phyloP scores from a whole-genome alignment of 2,797 vertebrate genomes.

The Holocentrus rufus region DNA sequence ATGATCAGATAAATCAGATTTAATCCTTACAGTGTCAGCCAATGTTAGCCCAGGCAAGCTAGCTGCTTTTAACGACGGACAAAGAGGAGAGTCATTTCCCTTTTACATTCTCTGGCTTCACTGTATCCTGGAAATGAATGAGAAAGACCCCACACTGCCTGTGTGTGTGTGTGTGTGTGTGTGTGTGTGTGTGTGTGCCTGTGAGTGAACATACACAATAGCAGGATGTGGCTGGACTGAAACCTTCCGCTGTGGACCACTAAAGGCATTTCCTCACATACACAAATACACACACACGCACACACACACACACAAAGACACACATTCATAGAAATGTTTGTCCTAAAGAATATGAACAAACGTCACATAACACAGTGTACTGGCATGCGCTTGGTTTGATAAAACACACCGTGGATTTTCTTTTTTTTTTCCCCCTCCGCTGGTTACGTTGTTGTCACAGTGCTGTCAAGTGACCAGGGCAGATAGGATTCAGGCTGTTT shows the following conservation, averaged over 20 bases:
- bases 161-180: conserved; percentile 13
- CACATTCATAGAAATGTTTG: conserved; percentile 17
- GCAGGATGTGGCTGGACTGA: conserved; percentile 71
- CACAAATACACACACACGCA: conserved; percentile 5
- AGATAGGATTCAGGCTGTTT: conserved; percentile 24
- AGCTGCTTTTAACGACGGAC: not conserved
- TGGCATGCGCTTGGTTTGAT: not conserved
- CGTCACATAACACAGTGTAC: not conserved
- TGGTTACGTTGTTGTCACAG: conserved; percentile 31
- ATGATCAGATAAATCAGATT: not conserved
- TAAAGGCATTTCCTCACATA: conserved; percentile 54
- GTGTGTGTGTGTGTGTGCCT: conserved; percentile 20
- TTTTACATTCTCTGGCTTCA: not conserved
- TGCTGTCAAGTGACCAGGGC: conserved; percentile 2
- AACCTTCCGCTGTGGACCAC: conserved; percentile 64
- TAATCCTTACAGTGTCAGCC: not conserved
- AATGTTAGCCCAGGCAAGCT: no score
- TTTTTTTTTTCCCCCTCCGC: conserved; percentile 18
- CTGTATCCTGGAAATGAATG: conserved; percentile 18
- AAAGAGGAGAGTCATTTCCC: not conserved
- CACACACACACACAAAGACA: conserved; percentile 14
- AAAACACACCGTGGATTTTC: conserved; percentile 24
- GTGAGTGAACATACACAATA: conserved; percentile 68
- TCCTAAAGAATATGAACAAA: conserved; percentile 7
- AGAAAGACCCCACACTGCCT: conserved; percentile 32